Conservation (phyloP, 2,113 vertebrate genomes). For the Pteruthius melanotis region DNA sequence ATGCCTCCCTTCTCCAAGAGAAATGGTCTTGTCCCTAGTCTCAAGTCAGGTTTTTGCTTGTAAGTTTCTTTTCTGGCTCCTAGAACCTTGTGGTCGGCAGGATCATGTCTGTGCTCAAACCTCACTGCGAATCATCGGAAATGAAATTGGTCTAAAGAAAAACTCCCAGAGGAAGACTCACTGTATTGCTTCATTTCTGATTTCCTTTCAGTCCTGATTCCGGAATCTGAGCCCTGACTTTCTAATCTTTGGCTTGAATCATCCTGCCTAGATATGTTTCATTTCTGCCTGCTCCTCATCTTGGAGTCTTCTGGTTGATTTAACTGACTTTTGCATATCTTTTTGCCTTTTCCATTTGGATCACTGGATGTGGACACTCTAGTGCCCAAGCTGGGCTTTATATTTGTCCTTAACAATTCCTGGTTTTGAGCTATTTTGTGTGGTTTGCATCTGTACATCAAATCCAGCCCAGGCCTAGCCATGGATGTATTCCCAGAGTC, state of each 20-base stretch:
- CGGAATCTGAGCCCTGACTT: background rate
- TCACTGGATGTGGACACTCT: background rate
- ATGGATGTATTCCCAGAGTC: background rate
- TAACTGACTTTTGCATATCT: no score
- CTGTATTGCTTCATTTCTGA: background rate
- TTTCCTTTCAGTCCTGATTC: background rate
- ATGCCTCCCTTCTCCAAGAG: background rate
- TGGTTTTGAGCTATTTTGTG: background rate
- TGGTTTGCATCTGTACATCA: background rate
- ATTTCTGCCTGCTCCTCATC: background rate
- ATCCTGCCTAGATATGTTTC: background rate
- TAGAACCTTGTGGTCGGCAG: background rate
- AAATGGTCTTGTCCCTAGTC: background rate
- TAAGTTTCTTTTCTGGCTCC: background rate
- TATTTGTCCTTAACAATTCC: background rate
- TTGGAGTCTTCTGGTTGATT: background rate
- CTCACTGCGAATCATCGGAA: background rate
- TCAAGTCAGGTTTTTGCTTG: background rate
- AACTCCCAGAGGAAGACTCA: background rate
- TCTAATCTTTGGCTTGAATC: background rate
- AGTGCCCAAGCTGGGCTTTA: background rate
- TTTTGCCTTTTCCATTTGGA: background rate
- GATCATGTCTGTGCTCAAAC: background rate
- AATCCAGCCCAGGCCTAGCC: background rate
- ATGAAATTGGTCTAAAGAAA: background rate